Percentiles rank a stretch among this genome's conserved stretches.
These are phyloP conservation scores for Rhopalosiphum maidis DNA, from an alignment of 1,140 invertebrate species.

Conservation along the genomic window DNA sequence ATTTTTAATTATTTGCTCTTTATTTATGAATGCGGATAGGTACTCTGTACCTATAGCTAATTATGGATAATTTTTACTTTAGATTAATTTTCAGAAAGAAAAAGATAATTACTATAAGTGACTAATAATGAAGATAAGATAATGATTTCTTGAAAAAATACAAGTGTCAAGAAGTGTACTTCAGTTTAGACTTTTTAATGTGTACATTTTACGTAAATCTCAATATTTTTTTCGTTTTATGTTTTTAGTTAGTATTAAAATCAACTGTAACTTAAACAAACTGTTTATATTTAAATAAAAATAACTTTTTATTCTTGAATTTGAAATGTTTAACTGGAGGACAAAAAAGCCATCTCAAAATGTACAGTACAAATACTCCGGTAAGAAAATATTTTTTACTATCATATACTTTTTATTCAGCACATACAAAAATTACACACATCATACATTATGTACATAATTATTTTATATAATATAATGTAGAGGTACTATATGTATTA, in stretches of 20 bases:
- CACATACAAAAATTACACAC: not conserved
- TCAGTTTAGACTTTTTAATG: not conserved
- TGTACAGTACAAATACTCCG: not conserved
- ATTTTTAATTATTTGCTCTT: not conserved
- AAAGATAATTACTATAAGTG: not conserved
- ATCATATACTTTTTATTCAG: not conserved
- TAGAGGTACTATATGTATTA: too few relatives aligned
- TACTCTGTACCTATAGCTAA: not conserved
- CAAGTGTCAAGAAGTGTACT: not conserved
- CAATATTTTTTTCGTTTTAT: not conserved
- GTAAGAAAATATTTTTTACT: constrained; percentile 9
- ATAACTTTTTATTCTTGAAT: not conserved
- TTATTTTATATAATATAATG: not conserved
- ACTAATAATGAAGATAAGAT: constrained; percentile 17
- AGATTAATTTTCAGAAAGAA: not conserved
- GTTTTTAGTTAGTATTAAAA: not conserved
- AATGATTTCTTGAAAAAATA: not conserved
- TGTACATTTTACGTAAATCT: not conserved
- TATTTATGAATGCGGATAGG: not conserved
- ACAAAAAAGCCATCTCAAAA: not conserved
- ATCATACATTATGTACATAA: not conserved
- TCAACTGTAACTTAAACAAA: not conserved
- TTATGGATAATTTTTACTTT: not conserved
- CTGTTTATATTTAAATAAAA: not conserved
- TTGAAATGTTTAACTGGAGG: not conserved